Percentiles rank a stretch among this genome's conserved stretches.
Evolutionary conservation across 2,888 invertebrate species (phyloP).

Genomic region (Epinotia demarniana): DNA sequence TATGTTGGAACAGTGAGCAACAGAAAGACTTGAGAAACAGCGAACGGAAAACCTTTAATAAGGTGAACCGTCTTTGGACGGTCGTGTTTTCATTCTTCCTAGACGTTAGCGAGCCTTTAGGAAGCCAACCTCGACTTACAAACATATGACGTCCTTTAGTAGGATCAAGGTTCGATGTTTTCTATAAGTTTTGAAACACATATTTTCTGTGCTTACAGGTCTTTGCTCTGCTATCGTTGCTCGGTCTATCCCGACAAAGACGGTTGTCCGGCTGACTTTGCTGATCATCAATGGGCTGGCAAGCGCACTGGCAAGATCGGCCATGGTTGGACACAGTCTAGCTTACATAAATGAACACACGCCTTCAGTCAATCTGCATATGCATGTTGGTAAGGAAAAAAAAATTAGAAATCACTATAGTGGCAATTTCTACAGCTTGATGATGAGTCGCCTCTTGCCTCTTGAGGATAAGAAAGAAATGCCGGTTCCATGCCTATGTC

Average conservation of each 20-base stretch:
- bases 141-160: not conserved
- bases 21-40: too few relatives aligned
- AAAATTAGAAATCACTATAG: too few relatives aligned
- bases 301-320: slow-evolving; percentile 17
- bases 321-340: slow-evolving; percentile 1
- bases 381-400: slow-evolving; percentile 26
- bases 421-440: too few relatives aligned
- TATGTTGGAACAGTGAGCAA: too few relatives aligned
- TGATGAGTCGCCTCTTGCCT: too few relatives aligned
- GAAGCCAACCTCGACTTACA: not conserved
- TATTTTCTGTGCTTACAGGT: not conserved
- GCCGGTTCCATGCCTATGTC: too few relatives aligned
- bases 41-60: too few relatives aligned
- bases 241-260: not conserved
- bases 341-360: slow-evolving; percentile 23
- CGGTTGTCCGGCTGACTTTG: slow-evolving; percentile 19
- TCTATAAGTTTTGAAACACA: not conserved
- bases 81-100: too few relatives aligned
- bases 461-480: too few relatives aligned
- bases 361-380: slow-evolving; percentile 9
- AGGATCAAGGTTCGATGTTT: not conserved
- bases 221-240: not conserved
- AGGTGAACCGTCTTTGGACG: too few relatives aligned
- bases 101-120: too few relatives aligned
- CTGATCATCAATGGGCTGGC: not conserved